Evolutionary conservation across 2,888 invertebrate genomes (phyloP).

Genomic region (Epirrita christyi): DNA sequence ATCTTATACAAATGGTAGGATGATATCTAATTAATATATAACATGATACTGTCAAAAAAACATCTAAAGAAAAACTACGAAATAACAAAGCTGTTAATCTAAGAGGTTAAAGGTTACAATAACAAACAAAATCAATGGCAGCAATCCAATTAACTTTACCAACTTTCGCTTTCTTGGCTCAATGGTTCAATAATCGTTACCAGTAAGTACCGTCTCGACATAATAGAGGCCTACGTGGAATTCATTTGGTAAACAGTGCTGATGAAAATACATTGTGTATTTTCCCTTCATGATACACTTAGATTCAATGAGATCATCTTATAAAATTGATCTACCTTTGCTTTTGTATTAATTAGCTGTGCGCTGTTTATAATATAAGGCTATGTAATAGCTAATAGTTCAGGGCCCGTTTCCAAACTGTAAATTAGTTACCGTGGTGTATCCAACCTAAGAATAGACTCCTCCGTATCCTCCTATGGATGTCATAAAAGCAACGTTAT

Average conservation of each 20-base stretch:
- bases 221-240: conserved; percentile 47
- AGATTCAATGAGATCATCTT: conserved; percentile 25
- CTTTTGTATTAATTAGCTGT: neutral
- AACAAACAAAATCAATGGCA: conserved; percentile 61
- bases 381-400: no score
- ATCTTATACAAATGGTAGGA: no score
- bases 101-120: conserved; percentile 44
- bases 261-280: conserved; percentile 40
- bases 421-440: no score
- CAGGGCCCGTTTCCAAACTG: no score
- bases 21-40: no score
- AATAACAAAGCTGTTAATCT: conserved; percentile 34
- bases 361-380: no score
- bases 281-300: conserved; percentile 23
- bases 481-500: no score
- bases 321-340: conserved; percentile 10
- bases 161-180: conserved; percentile 65
- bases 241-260: conserved; percentile 49
- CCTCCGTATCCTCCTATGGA: no score
- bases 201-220: conserved; percentile 51
- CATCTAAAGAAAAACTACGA: conserved; percentile 16
- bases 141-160: conserved; percentile 71
- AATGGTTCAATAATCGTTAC: conserved; percentile 70
- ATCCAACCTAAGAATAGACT: no score
- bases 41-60: conserved; percentile 6